These are phyloP conservation scores for Drosophila subsilvestris DNA, from an alignment of 2,888 invertebrate species.

Conservation along the genomic window DNA sequence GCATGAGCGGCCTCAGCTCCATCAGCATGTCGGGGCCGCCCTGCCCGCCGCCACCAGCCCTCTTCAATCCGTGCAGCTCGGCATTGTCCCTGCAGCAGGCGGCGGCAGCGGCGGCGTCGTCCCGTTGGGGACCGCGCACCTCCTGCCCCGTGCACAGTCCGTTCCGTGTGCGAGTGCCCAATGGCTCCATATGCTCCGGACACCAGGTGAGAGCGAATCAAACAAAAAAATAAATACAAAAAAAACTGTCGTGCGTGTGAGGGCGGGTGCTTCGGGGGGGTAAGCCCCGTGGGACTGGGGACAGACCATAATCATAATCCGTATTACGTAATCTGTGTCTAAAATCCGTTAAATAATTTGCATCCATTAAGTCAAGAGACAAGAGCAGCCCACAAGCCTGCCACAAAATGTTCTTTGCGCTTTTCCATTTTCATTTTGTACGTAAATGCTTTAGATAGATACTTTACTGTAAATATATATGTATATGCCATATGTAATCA, in stretches of 20 bases:
- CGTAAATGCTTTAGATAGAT: slow-evolving; percentile 50
- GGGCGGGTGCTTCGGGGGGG: not conserved
- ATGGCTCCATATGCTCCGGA: slow-evolving; percentile 85
- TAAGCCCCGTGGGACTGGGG: not conserved
- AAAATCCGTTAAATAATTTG: slow-evolving; percentile 76
- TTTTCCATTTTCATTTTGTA: slow-evolving; percentile 65
- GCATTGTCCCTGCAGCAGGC: slow-evolving; percentile 83
- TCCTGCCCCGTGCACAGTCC: slow-evolving; percentile 85
- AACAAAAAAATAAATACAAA: not conserved
- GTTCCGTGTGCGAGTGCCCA: slow-evolving; percentile 84
- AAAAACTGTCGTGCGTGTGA: slow-evolving; percentile 13
- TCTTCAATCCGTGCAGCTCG: slow-evolving; percentile 84
- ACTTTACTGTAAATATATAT: slow-evolving; percentile 38
- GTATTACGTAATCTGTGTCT: slow-evolving; percentile 39
- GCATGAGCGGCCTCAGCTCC: slow-evolving; percentile 82
- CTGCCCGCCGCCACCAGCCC: slow-evolving; percentile 82
- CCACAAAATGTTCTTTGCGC: slow-evolving; percentile 74
- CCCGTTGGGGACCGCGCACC: slow-evolving; percentile 84
- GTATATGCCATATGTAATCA: slow-evolving; percentile 15
- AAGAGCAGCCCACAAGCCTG: slow-evolving; percentile 61
- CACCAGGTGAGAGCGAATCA: slow-evolving; percentile 79
- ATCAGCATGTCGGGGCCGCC: slow-evolving; percentile 81
- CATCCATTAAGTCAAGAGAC: slow-evolving; percentile 40
- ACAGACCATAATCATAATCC: slow-evolving; percentile 20
- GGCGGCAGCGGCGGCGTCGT: slow-evolving; percentile 68